Conservation (phyloP, 2,888 invertebrate species). For the Scaptomyza flava region DNA sequence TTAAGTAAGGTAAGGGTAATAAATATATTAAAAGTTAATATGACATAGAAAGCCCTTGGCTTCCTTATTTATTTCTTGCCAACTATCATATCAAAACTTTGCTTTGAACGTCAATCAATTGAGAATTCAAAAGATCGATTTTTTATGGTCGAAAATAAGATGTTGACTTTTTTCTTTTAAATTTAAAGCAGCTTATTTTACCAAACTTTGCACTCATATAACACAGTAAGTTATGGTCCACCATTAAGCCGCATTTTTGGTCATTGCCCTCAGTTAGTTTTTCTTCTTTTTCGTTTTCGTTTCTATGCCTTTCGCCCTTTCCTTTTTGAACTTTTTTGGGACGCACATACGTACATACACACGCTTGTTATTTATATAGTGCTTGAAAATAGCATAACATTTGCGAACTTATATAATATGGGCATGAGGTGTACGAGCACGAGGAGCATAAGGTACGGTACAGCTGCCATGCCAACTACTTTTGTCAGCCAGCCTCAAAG, state of each 20-base stretch:
- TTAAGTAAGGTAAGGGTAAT: neutral
- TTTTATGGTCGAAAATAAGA: neutral
- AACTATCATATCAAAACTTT: neutral
- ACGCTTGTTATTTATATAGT: conserved; percentile 69
- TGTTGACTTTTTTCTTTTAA: conserved; percentile 1
- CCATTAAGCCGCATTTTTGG: conserved; percentile 26
- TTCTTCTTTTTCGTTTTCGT: neutral
- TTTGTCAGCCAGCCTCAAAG: conserved; percentile 33
- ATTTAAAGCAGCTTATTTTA: conserved; percentile 10
- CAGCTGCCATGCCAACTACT: conserved; percentile 42
- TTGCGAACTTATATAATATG: conserved; percentile 66
- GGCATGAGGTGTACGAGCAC: neutral
- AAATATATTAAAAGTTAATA: no score
- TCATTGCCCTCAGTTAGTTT: conserved; percentile 32
- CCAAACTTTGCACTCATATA: neutral
- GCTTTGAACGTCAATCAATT: no score
- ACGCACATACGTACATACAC: conserved; percentile 21
- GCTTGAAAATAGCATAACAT: conserved; percentile 77
- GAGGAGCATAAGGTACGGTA: conserved; percentile 14
- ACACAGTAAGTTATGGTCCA: conserved; percentile 15
- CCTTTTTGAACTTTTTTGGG: conserved; percentile 46
- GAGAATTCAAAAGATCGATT: no score
- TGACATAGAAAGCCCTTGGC: neutral
- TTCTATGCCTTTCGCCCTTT: conserved; percentile 70
- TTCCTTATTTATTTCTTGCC: no score